Evolutionary conservation across 37 sponge, comb jelly and placozoan genomes (phyloP), one percentile per base, ranked within the genome.

Genomic region (Beroe ovata): DNA sequence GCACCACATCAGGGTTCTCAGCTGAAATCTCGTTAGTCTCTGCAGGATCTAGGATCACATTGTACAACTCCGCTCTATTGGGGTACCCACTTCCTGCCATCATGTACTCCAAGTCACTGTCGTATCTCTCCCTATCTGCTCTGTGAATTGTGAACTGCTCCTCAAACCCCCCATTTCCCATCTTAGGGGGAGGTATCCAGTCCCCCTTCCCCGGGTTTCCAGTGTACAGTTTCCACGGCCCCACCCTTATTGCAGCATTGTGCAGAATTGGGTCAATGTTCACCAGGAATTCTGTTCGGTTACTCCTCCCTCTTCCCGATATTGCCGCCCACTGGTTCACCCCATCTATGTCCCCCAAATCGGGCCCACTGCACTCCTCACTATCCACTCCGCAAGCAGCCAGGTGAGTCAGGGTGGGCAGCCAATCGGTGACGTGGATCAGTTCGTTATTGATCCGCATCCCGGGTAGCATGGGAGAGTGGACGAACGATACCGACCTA

Each of bases 391-490:
- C 71, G 20, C 71, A 71, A 35, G 36, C 38, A 20, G 71, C 71
- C 36, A 71, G 8, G 20, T 71, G 71, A 8, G 8, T 20, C 8
- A 71, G 71, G 36, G 71, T 71, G 6, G 71, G 71, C 34, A 36
- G 20, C 71, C 71, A 71, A 71, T 71, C 71, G 3, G 71, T 71
- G 8, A 71, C 71, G 36, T 71, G 71, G 34, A 71, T 20, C 6
- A 71, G 38, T 20, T 71, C 71, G 8, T 71, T 8, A 29, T 71
- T 71, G 29, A 71, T 71, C 4, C n/a, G n/a, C n/a, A n/a, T 62
- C 21, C 71, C 71, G 29, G 36, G 71, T 16, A 71, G 71, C 38
- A 71, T 33, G 38, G 71, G 71, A 71, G 71, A 71, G 71, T 71
- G 71, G 34, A 71, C 16, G 38, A 71, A 71, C 2, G 71, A 71